Evolutionary conservation across 2,888 invertebrate genomes (phyloP), one percentile per base, ranked within the genome.

Genomic region (Drosophila nr. fundita): DNA sequence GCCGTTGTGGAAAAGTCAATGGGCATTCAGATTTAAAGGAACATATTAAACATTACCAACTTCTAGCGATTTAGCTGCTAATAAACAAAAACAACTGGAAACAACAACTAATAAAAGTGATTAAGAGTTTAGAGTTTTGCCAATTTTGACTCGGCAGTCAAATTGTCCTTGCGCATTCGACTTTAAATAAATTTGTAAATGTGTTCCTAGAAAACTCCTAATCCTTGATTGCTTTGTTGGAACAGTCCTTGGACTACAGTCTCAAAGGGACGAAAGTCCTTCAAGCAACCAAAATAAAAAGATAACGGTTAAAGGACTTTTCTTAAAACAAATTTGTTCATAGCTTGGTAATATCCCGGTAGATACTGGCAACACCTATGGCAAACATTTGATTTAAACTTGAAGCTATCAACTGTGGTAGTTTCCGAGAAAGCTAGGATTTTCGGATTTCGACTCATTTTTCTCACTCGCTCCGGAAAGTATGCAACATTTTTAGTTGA

Each of bases 1-100:
- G 96, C 97, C 49, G 94, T 97, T 63, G 94, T 97, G 69, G 98
- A 98, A 92, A 95, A 95, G 90, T 95, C 78, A 7, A 29, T 89
- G 58, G 90, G 89, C 57, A 82, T 88, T 80, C 65, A 78, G 63
- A 68, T 70, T 27, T 87, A 87, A 63, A 42, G 42, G 24, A 52
- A 32, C 30, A 10, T 32, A 40, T 32, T 45, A 32, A 29, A 27
- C 6, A 72, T 24, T 38, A 48, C 59, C 42, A 79, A 48, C 21
- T 54, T 24, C 15, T 30, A 40, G 48, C 34, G 29, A 54, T 50
- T 45, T 42, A 40, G 73, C 30, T 68, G 45, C 29, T n/a, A 53
- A 68, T 62, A 55, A 59, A 59, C 52, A 54, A 30, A 45, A 30
- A 30, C 1, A 42, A 63, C 62, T 67, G 40, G 10, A 61, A 52